Percentiles rank a stretch among this genome's conserved stretches.
Evolutionary conservation across 2,797 vertebrate genomes (phyloP).

Genomic region (Sebastiscus albofasciatus): DNA sequence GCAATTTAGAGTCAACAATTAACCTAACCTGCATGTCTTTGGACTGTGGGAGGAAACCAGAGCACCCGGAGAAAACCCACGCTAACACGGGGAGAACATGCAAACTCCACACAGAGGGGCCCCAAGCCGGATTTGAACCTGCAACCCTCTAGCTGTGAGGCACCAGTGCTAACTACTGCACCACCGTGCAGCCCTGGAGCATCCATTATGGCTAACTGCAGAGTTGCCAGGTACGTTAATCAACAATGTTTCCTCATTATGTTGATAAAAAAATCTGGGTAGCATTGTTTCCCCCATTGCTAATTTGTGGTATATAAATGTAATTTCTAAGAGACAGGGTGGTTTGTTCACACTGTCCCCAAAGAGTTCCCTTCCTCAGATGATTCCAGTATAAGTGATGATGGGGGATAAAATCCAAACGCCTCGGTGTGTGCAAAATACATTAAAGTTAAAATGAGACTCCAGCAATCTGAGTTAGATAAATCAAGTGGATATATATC

Average conservation of each 20-base stretch:
- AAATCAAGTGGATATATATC: neutral
- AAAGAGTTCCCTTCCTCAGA: neutral
- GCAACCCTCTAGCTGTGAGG: no score
- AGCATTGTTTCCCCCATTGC: neutral
- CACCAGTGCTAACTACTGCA: no score
- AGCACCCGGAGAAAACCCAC: no score
- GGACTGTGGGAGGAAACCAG: no score
- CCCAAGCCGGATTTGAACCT: no score
- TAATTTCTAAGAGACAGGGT: neutral
- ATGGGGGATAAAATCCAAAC: neutral
- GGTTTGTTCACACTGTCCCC: neutral
- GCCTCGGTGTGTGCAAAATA: neutral
- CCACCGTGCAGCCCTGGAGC: no score
- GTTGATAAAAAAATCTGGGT: neutral
- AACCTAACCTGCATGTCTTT: no score
- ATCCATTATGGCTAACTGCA: neutral
- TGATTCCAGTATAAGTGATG: neutral
- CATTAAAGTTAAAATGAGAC: neutral
- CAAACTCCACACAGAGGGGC: no score
- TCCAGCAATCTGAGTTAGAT: neutral
- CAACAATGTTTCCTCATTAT: neutral
- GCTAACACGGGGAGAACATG: no score
- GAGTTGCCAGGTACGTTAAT: neutral
- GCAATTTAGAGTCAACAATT: no score
- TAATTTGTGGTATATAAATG: neutral